Evolutionary conservation across 2,113 vertebrate genomes (phyloP).

Genomic region (Crotalus viridis): DNA sequence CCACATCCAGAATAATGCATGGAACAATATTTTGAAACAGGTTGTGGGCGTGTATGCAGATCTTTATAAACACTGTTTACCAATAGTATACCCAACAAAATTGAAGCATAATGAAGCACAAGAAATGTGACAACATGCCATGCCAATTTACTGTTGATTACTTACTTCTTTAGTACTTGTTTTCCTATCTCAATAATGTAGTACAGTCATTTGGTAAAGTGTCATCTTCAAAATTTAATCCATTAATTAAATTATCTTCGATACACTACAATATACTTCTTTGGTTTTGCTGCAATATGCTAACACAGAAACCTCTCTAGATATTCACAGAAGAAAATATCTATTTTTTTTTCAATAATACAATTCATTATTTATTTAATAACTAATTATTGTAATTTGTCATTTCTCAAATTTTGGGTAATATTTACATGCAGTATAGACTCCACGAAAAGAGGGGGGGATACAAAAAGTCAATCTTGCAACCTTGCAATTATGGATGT

Average conservation of each 20-base stretch:
- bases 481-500: neutral
- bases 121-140: neutral
- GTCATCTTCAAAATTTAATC: neutral
- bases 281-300: neutral
- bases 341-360: neutral
- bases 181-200: neutral
- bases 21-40: neutral
- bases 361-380: neutral
- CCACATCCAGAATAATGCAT: neutral
- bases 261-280: neutral
- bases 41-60: neutral
- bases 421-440: neutral
- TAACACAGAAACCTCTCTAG: neutral
- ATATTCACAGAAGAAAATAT: neutral
- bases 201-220: neutral
- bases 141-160: neutral
- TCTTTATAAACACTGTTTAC: neutral
- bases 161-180: neutral
- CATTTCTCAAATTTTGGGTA: neutral
- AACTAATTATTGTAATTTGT: neutral
- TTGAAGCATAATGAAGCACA: neutral
- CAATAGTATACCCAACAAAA: neutral
- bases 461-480: neutral
- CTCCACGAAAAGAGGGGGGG: neutral
- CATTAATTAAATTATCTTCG: neutral